Percentiles rank a stretch among this genome's conserved stretches.
phyloP scores from a whole-genome alignment of 2,888 invertebrate genomes.

The Cephus sareptanus region DNA sequence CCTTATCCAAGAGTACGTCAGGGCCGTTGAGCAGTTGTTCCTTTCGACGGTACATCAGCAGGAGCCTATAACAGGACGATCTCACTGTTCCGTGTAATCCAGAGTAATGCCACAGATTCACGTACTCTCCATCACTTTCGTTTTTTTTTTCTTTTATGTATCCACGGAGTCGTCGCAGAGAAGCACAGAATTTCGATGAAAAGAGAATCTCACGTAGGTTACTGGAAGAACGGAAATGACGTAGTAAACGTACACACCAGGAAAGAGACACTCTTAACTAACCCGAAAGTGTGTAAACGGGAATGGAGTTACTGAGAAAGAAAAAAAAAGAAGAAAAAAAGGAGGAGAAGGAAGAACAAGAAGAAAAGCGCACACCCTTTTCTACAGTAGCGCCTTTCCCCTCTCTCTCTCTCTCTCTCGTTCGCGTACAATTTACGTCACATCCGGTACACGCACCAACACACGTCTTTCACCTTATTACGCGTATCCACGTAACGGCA shows the following conservation, averaged over 20 bases:
- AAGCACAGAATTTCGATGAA: neutral
- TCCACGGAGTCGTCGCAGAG: neutral
- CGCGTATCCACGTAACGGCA: conserved; percentile 1
- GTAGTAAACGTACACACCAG: neutral
- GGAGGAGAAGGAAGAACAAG: neutral
- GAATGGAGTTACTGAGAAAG: neutral
- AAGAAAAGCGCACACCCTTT: neutral
- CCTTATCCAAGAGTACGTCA: neutral
- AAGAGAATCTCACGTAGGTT: neutral
- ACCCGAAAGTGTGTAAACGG: neutral
- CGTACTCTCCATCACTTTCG: neutral
- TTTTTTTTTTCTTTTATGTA: neutral
- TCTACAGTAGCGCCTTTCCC: neutral
- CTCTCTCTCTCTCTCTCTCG: neutral
- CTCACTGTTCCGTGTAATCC: neutral
- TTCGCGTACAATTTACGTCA: conserved; percentile 2
- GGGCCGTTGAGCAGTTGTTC: neutral
- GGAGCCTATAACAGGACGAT: neutral
- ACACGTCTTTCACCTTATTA: neutral
- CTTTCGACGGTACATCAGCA: neutral
- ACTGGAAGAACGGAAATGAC: neutral
- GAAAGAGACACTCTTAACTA: neutral
- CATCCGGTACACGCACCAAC: conserved; percentile 2
- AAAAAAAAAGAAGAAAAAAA: neutral
- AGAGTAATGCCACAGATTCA: neutral